A percentile compares a stretch with the other conserved stretches of the same genome.
Conservation (phyloP, 2,888 invertebrate species). For the Girardia tigrina region DNA sequence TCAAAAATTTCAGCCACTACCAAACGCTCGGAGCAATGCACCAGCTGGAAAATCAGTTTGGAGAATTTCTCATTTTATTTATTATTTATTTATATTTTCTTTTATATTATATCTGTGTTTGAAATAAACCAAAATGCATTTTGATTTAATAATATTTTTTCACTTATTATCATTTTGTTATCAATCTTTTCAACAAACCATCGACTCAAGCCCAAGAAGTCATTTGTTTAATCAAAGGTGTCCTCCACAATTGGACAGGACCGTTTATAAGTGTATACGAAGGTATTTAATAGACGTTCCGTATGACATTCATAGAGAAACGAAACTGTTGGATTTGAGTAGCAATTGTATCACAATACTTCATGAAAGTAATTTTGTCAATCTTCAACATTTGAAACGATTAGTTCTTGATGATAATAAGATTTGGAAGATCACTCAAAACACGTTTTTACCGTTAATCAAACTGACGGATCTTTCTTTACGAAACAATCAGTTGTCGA, state of each 20-base stretch:
- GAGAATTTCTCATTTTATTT: no score
- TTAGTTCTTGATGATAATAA: background rate
- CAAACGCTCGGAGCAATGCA: conserved; percentile 16
- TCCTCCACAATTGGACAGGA: background rate
- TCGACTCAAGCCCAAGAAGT: background rate
- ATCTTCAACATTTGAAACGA: background rate
- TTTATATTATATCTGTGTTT: background rate
- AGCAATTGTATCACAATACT: background rate
- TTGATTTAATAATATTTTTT: background rate
- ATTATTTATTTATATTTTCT: background rate
- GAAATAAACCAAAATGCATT: background rate
- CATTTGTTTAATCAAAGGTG: background rate
- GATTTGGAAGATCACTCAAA: conserved; percentile 6
- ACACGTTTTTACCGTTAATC: conserved; percentile 12
- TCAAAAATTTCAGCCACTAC: conserved; percentile 1
- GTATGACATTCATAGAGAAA: background rate
- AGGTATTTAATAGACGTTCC: conserved; percentile 2
- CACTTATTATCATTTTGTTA: background rate
- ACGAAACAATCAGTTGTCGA: background rate
- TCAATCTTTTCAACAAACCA: background rate
- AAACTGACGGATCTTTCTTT: background rate
- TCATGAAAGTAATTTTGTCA: conserved; percentile 16
- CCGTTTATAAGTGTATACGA: background rate
- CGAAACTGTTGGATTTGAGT: background rate
- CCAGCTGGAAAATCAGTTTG: background rate